Percentiles rank a stretch among this genome's conserved stretches.
Evolutionary conservation across 2,113 vertebrate genomes (phyloP).

Genomic region (Psittacula cyanocephala): DNA sequence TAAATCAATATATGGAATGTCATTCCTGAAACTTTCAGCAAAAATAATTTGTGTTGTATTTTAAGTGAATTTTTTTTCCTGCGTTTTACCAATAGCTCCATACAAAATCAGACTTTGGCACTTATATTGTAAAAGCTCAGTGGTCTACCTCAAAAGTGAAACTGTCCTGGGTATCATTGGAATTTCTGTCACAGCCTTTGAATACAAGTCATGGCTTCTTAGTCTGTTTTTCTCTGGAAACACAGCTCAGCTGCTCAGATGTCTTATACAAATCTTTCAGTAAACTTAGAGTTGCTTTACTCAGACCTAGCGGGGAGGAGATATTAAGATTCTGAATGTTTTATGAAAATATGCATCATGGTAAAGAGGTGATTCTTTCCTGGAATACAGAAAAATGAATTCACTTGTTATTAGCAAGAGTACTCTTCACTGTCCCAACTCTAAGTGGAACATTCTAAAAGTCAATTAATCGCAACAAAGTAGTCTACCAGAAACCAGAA

Average conservation of each 20-base stretch:
- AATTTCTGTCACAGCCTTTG: not conserved
- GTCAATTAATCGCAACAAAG: not conserved
- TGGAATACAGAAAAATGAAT: not conserved
- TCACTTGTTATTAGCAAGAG: not conserved
- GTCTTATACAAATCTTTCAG: not conserved
- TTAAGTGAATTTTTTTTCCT: not conserved
- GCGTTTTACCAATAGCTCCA: not conserved
- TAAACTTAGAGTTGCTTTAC: not conserved
- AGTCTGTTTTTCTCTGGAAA: not conserved
- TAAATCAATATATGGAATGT: not conserved
- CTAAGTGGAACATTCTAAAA: not conserved
- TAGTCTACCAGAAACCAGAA: not conserved
- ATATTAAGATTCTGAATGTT: not conserved
- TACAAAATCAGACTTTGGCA: not conserved
- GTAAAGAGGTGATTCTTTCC: not conserved
- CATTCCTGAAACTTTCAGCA: not conserved
- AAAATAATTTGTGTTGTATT: not conserved
- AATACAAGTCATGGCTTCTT: not conserved
- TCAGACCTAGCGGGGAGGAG: not conserved
- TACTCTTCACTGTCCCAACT: not conserved
- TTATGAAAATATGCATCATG: not conserved
- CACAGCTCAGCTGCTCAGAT: not conserved
- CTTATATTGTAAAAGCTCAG: not conserved
- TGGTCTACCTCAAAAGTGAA: not conserved
- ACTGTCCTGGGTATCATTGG: not conserved